Evolutionary conservation across 2,113 vertebrate genomes (phyloP).

Genomic region (Apteryx owenii): DNA sequence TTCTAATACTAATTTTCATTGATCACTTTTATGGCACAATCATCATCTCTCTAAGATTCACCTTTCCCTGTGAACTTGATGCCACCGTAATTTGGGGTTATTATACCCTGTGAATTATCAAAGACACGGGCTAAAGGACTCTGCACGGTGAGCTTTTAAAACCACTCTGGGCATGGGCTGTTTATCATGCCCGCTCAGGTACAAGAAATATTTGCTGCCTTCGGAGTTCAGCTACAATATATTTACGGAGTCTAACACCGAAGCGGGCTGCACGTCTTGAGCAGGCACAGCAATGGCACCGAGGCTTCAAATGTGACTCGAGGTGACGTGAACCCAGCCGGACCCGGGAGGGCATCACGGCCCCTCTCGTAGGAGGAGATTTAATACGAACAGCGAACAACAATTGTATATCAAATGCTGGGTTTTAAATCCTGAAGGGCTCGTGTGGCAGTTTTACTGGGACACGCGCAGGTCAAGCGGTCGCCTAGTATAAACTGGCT

Average conservation of each 20-base stretch:
- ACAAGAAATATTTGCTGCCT: neutral
- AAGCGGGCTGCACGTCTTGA: neutral
- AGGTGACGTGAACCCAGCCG: neutral
- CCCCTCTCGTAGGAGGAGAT: neutral
- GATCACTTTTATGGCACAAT: neutral
- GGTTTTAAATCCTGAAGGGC: neutral
- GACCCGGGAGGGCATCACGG: neutral
- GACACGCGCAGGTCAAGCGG: neutral
- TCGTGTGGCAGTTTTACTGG: neutral
- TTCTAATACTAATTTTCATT: slow-evolving; percentile 22
- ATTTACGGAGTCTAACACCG: neutral
- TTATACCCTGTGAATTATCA: neutral
- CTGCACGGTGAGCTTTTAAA: rapidly evolving
- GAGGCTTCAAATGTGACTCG: neutral
- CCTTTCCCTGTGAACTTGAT: neutral
- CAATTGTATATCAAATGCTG: neutral
- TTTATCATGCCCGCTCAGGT: neutral
- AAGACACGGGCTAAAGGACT: neutral
- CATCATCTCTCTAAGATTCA: neutral
- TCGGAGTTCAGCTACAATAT: neutral
- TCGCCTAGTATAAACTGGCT: neutral
- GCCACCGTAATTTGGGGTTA: neutral
- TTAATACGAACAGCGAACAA: neutral
- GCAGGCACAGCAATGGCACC: neutral
- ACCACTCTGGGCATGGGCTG: neutral